Base-by-base conservation (phyloP, 2,797 vertebrate species). In the Amniataba percoides region DNA sequence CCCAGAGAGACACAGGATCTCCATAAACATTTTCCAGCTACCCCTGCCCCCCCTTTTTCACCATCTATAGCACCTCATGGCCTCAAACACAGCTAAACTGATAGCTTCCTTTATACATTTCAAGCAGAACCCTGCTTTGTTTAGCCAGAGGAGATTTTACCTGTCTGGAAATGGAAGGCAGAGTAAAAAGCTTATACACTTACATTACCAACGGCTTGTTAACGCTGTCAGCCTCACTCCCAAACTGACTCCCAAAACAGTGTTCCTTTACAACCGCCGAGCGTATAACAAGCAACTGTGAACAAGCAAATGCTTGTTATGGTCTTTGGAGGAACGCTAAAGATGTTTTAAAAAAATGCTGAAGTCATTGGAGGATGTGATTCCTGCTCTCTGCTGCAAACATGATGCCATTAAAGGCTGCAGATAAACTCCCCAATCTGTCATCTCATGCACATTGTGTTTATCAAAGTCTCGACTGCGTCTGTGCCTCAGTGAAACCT, bases 1-100 rank as follows among this genome's bases (percentile, higher is more conserved):
- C 93, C 91, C 90, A 93, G 92, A 93, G 94, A 94, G 94, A 94
- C 85, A 85, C 72, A 36, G 72, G 80, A 89, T 92, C 88, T 91
- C 87, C 87, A 91, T 89, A 92, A 89, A 91, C 77, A 88, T 88
- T 85, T 89, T 83, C 73, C 43, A 81, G 79, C 85, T 78, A 58
- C 70, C 76, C 80, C 53, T 40, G 18, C 36, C 31, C 68, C 27
- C 56, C 71, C 34, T 45, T 51, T 49, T 7, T 45, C 43, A 34
- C 76, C 77, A 76, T 56, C 80, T 78, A 76, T 74, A 71, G 77
- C 25, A 59, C 82, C 75, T 78, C 40, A 45, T 69, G 55, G 82
- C 80, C 77, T 86, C 63, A 76, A 80, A 82, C 78, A 70, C 69
- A 43, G 55, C 39, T 53, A 58, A 85, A 82, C 71, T 52, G 52